Conservation (phyloP, 2,888 invertebrate genomes). For the Euzetes globulus region DNA sequence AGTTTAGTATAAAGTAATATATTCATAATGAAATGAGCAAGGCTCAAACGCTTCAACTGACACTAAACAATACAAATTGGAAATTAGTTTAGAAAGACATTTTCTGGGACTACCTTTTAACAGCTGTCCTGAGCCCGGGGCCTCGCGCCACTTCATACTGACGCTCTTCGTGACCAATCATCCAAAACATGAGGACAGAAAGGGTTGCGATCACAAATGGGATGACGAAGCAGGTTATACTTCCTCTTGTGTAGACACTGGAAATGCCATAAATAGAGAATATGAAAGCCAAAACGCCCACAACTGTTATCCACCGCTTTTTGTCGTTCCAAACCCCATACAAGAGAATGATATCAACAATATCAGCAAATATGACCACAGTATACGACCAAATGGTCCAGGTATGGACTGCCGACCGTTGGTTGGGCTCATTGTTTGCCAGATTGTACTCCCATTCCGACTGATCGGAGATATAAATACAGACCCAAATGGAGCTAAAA, state of each 20-base stretch:
- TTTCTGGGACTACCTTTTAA: background rate
- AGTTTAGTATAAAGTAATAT: no score
- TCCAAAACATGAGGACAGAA: conserved; percentile 11
- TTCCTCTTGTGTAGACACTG: conserved; percentile 31
- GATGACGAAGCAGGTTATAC: conserved; percentile 32
- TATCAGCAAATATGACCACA: conserved; percentile 27
- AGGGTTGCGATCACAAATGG: conserved; percentile 30
- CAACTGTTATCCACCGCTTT: background rate
- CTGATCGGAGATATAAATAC: conserved; percentile 24
- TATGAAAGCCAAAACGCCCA: conserved; percentile 4
- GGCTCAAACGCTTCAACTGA: background rate
- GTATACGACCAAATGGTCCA: conserved; percentile 27
- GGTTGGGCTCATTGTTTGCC: background rate
- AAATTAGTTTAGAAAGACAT: background rate
- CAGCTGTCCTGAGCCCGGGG: background rate
- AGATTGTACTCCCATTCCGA: conserved; percentile 30
- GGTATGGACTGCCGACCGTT: background rate
- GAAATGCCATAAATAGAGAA: conserved; percentile 28
- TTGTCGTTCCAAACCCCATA: conserved; percentile 19
- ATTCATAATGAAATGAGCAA: no score
- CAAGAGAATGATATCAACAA: background rate
- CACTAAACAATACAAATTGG: background rate
- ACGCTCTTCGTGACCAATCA: conserved; percentile 25
- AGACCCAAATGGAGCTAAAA: conserved; percentile 27
- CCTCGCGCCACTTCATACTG: conserved; percentile 21